Conservation (phyloP, 1,140 invertebrate genomes). For the Melanaphis sacchari region DNA sequence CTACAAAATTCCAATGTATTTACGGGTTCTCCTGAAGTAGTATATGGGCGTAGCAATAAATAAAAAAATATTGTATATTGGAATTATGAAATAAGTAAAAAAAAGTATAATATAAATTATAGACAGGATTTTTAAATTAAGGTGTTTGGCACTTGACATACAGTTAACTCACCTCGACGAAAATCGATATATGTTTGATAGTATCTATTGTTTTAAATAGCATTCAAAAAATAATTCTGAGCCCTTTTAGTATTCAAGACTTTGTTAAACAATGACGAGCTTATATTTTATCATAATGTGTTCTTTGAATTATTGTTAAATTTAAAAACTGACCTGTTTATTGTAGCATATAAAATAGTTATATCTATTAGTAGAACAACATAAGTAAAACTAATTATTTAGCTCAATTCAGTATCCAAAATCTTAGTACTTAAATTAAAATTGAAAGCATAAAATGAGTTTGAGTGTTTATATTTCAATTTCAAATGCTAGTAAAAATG, state of each 20-base stretch:
- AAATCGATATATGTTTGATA: neutral
- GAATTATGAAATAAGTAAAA: conserved; percentile 21
- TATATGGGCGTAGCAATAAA: conserved; percentile 35
- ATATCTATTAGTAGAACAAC: too few relatives aligned
- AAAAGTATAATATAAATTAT: neutral
- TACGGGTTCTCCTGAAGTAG: conserved; percentile 1
- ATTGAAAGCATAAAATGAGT: neutral
- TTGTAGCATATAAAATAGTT: neutral
- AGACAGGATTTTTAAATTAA: neutral
- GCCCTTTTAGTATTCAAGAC: neutral
- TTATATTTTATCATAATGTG: neutral
- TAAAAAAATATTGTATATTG: neutral
- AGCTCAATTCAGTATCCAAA: neutral
- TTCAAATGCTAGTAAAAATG: neutral
- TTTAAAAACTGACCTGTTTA: too few relatives aligned
- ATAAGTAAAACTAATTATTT: neutral
- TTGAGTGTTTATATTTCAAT: neutral
- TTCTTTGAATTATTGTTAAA: too few relatives aligned
- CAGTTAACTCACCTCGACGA: neutral
- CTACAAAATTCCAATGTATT: conserved; percentile 44
- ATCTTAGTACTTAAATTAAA: neutral
- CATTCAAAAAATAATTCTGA: neutral
- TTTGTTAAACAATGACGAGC: neutral
- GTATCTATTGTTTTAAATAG: neutral
- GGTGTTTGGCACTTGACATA: neutral